phyloP scores from a whole-genome alignment of 2,888 invertebrate genomes.

The Lasioglossum marginatum region DNA sequence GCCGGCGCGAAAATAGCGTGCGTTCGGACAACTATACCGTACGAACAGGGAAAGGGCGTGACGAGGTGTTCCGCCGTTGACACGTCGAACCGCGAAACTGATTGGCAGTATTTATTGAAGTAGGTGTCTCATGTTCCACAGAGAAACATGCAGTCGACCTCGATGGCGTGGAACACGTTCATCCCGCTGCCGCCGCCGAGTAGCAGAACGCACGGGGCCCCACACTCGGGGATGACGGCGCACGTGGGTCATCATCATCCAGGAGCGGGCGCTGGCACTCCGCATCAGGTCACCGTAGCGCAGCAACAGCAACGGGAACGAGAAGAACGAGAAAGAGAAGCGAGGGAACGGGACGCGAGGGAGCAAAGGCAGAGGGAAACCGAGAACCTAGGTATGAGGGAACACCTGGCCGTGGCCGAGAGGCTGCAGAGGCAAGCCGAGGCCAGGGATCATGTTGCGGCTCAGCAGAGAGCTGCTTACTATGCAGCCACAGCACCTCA shows the following conservation, averaged over 20 bases:
- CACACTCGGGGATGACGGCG: slow-evolving; percentile 75
- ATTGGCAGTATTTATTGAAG: slow-evolving; percentile 82
- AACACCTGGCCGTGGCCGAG: slow-evolving; percentile 79
- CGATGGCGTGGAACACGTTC: slow-evolving; percentile 82
- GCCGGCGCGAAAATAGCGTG: slow-evolving; percentile 9
- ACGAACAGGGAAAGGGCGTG: slow-evolving; percentile 36
- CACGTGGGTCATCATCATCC: slow-evolving; percentile 80
- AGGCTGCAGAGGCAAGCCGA: slow-evolving; percentile 81
- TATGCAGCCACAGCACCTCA: slow-evolving; percentile 85
- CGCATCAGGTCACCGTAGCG: slow-evolving; percentile 78
- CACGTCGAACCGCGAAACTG: slow-evolving; percentile 38
- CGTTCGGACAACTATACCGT: neutral
- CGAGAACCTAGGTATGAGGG: slow-evolving; percentile 59
- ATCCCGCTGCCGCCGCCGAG: slow-evolving; percentile 81
- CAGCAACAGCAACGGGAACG: slow-evolving; percentile 76
- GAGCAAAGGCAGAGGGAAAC: slow-evolving; percentile 68
- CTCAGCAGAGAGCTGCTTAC: slow-evolving; percentile 85
- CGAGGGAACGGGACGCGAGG: slow-evolving; percentile 68
- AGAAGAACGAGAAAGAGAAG: slow-evolving; percentile 69
- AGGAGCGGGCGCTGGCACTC: slow-evolving; percentile 67
- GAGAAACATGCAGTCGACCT: slow-evolving; percentile 82
- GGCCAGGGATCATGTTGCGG: slow-evolving; percentile 79
- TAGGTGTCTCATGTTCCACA: slow-evolving; percentile 83
- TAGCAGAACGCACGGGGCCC: slow-evolving; percentile 77
- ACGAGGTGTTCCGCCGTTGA: neutral